phyloP scores from a whole-genome alignment of 1,140 invertebrate species.

The Tetragonula clypearis region DNA sequence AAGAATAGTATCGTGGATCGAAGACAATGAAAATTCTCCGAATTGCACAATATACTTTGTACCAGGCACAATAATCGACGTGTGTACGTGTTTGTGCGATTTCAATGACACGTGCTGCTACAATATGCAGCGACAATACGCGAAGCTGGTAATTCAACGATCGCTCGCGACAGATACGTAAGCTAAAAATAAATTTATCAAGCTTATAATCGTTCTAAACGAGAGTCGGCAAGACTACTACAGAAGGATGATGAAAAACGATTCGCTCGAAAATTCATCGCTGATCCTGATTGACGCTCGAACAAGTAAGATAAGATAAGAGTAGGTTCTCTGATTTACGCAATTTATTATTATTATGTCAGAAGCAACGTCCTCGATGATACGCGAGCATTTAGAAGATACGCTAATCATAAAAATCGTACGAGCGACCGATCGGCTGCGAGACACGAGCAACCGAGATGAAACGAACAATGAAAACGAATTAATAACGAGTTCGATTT shows the following conservation, averaged over 20 bases:
- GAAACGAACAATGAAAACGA: neutral
- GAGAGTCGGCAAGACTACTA: too few relatives aligned
- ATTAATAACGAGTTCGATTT: neutral
- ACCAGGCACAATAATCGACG: neutral
- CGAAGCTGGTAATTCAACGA: too few relatives aligned
- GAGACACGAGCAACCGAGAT: neutral
- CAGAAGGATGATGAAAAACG: neutral
- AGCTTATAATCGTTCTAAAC: too few relatives aligned
- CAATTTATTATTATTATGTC: neutral
- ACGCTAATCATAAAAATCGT: neutral
- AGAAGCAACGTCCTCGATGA: neutral
- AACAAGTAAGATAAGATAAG: neutral
- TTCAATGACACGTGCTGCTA: neutral
- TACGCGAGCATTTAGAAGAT: neutral
- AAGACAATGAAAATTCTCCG: neutral
- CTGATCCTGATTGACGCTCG: neutral
- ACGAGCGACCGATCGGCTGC: neutral
- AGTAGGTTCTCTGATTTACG: neutral
- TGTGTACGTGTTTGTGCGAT: neutral
- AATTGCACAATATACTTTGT: neutral
- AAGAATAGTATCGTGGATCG: neutral
- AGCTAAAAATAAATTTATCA: too few relatives aligned
- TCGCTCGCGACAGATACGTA: too few relatives aligned
- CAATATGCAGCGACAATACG: neutral
- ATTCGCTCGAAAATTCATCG: neutral